phyloP scores from a whole-genome alignment of 1,140 invertebrate species.

The Aporrectodea caliginosa region DNA sequence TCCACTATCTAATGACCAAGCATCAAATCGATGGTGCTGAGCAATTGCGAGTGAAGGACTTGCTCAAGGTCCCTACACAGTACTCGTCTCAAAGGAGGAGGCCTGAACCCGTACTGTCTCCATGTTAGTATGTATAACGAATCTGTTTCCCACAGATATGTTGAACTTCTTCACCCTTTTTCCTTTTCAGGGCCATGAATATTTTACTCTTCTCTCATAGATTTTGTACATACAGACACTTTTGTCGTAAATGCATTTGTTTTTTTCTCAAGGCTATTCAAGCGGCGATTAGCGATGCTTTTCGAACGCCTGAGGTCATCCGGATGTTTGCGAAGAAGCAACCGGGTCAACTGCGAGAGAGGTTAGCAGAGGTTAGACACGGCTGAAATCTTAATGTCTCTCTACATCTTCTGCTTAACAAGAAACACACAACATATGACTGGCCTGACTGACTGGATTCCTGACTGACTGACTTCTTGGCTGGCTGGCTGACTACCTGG shows the following conservation, averaged over 20 bases:
- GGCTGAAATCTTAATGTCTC: neutral
- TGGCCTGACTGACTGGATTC: neutral
- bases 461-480: neutral
- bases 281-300: constrained; percentile 72
- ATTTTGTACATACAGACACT: too few species aligned
- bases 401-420: neutral
- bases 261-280: constrained; percentile 62
- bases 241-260: neutral
- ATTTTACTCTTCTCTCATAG: too few species aligned
- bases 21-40: too few species aligned
- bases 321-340: constrained; percentile 72
- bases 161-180: too few species aligned
- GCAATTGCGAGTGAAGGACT: too few species aligned
- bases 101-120: too few species aligned
- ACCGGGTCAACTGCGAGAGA: constrained; percentile 65
- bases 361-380: constrained; percentile 57
- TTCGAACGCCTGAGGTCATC: constrained; percentile 74
- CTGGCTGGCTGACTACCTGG: neutral
- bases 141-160: too few species aligned
- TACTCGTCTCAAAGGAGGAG: too few species aligned
- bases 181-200: too few species aligned
- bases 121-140: too few species aligned
- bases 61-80: too few species aligned
- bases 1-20: too few species aligned
- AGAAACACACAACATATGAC: neutral